A percentile compares a stretch with the other conserved stretches of the same genome.
These are phyloP conservation scores for Paralvinella palmiformis DNA, from an alignment of 1,140 invertebrate species.

Conservation along the genomic window DNA sequence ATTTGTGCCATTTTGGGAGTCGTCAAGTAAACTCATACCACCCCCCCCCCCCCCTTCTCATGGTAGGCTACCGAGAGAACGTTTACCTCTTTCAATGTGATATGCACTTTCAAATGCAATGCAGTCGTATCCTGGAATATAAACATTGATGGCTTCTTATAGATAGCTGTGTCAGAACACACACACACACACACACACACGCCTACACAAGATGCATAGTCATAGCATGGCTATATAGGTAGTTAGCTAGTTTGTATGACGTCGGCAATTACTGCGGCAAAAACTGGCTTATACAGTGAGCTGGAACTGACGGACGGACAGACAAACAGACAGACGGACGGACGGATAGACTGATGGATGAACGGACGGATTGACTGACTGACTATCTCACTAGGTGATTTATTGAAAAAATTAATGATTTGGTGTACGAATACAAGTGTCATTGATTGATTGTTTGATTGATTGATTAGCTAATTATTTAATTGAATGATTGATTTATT, in stretches of 20 bases:
- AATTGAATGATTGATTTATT: too few species aligned
- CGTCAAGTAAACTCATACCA: background rate
- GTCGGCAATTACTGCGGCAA: background rate
- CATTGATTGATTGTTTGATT: too few species aligned
- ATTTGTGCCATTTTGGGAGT: background rate
- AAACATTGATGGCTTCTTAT: background rate
- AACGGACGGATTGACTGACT: too few species aligned
- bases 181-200: background rate
- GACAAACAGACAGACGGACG: too few species aligned
- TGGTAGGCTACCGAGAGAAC: background rate
- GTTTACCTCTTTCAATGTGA: conserved; percentile 18
- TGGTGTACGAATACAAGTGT: too few species aligned
- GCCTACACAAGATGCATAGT: background rate
- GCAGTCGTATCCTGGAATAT: conserved; percentile 4
- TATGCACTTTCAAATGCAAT: conserved; percentile 17
- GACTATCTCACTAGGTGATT: too few species aligned
- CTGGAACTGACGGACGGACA: background rate
- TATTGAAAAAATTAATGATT: too few species aligned
- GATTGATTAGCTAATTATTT: too few species aligned
- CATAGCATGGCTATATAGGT: background rate
- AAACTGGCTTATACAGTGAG: background rate
- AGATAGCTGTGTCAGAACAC: background rate
- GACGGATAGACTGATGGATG: too few species aligned
- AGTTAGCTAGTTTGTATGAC: background rate
- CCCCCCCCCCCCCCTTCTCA: background rate